phyloP scores from a whole-genome alignment of 2,888 invertebrate species.

The Oligia latruncula region DNA sequence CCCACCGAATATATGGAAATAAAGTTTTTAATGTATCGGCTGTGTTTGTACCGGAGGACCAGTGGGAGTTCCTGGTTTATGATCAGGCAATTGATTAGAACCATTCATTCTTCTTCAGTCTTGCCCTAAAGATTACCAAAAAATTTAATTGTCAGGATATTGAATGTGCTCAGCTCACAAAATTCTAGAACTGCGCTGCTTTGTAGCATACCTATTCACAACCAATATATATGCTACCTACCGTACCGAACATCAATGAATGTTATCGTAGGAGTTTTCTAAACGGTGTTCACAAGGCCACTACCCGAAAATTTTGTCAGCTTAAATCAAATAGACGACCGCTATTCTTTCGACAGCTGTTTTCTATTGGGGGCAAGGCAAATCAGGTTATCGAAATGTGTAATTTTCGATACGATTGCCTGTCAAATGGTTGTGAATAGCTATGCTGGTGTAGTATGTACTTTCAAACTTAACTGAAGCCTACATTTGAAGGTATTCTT shows the following conservation, averaged over 20 bases:
- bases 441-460: neutral
- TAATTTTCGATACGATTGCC: too few species aligned
- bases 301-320: neutral
- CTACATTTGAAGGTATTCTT: neutral
- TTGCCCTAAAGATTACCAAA: neutral
- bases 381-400: too few species aligned
- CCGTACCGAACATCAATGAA: neutral
- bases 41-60: slow-evolving; percentile 48
- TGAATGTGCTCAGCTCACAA: neutral
- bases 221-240: neutral
- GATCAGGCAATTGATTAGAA: slow-evolving; percentile 19
- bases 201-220: neutral
- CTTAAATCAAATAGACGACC: neutral
- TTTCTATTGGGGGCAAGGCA: neutral
- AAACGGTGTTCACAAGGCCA: neutral
- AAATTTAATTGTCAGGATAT: neutral
- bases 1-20: slow-evolving; percentile 69
- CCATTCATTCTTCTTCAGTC: neutral
- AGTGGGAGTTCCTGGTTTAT: slow-evolving; percentile 31
- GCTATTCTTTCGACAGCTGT: neutral
- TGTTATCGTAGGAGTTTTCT: neutral
- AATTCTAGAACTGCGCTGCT: neutral
- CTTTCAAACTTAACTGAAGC: neutral
- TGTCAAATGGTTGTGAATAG: too few species aligned
- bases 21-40: slow-evolving; percentile 73